Base-by-base conservation (phyloP, 2,113 vertebrate genomes). In the Lycocorax pyrrhopterus region DNA sequence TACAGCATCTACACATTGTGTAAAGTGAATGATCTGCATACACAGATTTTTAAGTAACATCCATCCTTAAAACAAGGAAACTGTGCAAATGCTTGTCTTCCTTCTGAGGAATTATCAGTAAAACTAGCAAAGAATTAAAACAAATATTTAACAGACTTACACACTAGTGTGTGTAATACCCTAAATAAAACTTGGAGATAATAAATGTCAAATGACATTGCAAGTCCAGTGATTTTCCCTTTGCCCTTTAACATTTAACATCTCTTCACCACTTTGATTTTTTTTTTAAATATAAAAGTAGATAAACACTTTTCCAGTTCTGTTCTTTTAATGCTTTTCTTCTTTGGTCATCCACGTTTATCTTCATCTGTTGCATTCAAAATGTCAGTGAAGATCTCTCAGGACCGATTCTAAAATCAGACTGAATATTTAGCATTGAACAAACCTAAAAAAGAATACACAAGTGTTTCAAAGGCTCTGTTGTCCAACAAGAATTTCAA, bases 371-470 rank as follows among this genome's bases (percentile, higher is more conserved):
- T 55, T 78, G 44, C 9, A 59, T 77, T 98, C 96, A 98, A 87
- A 98, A 98, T 3, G 97, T 92, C 16, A 98, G 94, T 71, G 96
- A 96, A 33, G 98, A 85, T 72, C 79, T 94, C 91, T 96, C 95
- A 29, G 52, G 7, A 46, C 44, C 19, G 1, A 94, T 56, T 93
- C 92, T 96, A 89, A 97, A 98, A 94, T 98, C 97, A 3, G 98
- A 95, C 52, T 97, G 98, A 66, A 98, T 81, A 29, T 97, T 98
- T 74, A 98, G 94, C 84, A 98, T 68, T 25, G 98, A 98, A 78
- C 98, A 98, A 73, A 98, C 97, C 98, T 98, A 97, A 73, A 97
- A 97, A 79, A 87, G 84, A 94, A 92, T 17, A 96, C 33, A 12
- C 4, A 71, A 80, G 39, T 37, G 55, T 74, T 93, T 84, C 72